Evolutionary conservation across 2,797 vertebrate genomes (phyloP), one percentile per base, ranked within the genome.

Genomic region (Poecilia picta): DNA sequence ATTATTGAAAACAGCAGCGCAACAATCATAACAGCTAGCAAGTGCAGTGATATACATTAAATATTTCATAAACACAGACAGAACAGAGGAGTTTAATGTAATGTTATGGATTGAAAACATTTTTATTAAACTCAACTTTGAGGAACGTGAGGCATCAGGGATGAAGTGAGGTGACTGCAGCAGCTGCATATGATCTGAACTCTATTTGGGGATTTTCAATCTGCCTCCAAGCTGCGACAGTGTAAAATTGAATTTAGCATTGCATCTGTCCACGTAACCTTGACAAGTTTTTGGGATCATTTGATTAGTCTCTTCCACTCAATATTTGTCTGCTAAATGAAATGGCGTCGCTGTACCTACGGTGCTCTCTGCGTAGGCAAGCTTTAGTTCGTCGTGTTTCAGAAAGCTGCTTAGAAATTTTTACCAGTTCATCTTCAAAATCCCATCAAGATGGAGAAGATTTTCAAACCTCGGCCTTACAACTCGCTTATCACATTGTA

Each of bases 221-320:
- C 78, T 87, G 87, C 92, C 88, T 90, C 88, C 84, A 87, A 86
- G 78, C 86, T 85, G 87, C 73, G 77, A 80, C 77, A 71, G 85
- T 90, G 92, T 93, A 86, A 90, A 95, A 95, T 95, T 90, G 82
- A 93, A 95, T 94, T 95, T 91, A 84, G 81, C 74, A 73, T 85
- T 85, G 89, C 90, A 91, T 93, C 89, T 90, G 83, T 89, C 91
- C 82, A 72, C 64, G 76, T 93, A 95, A 93, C 94, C 93, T 95
- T 95, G 93, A 92, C 92, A 90, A 88, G 91, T 92, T 91, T 95
- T 93, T 86, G 80, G 88, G 94, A 92, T 94, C 89, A 94, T 93
- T 91, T 90, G 89, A 95, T 95, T 93, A 94, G 89, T 92, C 84
- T 79, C 83, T 66, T 73, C 79, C 83, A 86, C 88, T 92, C 92